Evolutionary conservation across 2,113 vertebrate species (phyloP), one percentile per base, ranked within the genome.

Genomic region (Lethenteron reissneri): DNA sequence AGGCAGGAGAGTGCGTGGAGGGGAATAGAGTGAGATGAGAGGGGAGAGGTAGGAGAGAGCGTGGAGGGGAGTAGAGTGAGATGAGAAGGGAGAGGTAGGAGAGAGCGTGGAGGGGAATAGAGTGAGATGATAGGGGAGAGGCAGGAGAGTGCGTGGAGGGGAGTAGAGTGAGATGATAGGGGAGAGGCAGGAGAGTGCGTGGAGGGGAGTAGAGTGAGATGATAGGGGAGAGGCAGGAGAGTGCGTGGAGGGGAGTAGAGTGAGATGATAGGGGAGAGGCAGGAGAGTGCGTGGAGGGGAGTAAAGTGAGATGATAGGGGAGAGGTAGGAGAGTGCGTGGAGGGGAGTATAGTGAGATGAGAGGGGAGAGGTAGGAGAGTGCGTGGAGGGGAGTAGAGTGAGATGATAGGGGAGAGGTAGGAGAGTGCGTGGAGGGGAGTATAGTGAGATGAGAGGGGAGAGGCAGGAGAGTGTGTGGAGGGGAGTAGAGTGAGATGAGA

Each of bases 221-320:
- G 41, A 41, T 4, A 41, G 4, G 41, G 41, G 41, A 41, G 41
- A 41, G 41, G 41, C 3, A 41, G 5, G 41, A 6, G 41, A 41
- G 41, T 5, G 41, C 41, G 41, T 41, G 41, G 41, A 41, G 41
- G 41, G n/a, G 41, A 41, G 4, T 41, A 41, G 5, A 41, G 41
- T 41, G 41, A 41, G 5, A 41, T 41, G 5, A 19, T 19, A 3
- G 41, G 41, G n/a, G 41, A 84, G 73, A 92, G 78, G 87, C 87
- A 92, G 73, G 83, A 81, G 8, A 80, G 81, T 9, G 77, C 73
- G 21, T 76, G 74, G 3, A 79, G 74, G 19, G 71, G 71, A 1
- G 78, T 74, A 56, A 2, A 11, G 25, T 85, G 70, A 17, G 12
- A 58, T n/a, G 11, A 13, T 19, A 19, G 17, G 2, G n/a, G 21